Evolutionary conservation across 2,113 vertebrate species (phyloP).

Genomic region (Ameiurus melas): DNA sequence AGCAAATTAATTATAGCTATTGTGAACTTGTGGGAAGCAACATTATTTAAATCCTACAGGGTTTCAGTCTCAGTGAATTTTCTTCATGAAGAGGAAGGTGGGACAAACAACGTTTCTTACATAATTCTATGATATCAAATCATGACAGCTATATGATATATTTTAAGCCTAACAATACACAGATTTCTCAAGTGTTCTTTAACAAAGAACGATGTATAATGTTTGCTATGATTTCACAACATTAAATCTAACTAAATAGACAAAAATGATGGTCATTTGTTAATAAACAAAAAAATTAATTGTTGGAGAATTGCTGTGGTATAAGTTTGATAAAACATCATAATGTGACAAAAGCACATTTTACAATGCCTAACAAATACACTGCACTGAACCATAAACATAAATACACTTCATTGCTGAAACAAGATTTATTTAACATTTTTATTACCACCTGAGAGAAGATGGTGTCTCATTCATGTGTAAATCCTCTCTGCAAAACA

Average conservation of each 20-base stretch:
- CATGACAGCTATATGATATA: neutral
- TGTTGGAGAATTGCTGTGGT: neutral
- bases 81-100: neutral
- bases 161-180: neutral
- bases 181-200: neutral
- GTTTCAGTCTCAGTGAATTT: neutral
- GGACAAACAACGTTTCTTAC: neutral
- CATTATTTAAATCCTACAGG: neutral
- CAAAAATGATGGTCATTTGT: neutral
- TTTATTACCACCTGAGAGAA: neutral
- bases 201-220: neutral
- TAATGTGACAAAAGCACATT: neutral
- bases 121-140: neutral
- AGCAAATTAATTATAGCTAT: neutral
- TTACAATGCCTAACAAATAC: neutral
- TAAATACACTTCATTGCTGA: neutral
- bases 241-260: neutral
- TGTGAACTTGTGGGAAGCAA: neutral
- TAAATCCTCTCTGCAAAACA: neutral
- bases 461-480: neutral
- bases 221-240: neutral
- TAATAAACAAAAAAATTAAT: neutral
- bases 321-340: neutral
- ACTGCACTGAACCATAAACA: neutral
- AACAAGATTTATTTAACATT: neutral